A percentile compares a stretch with the other conserved stretches of the same genome.
Conservation (phyloP, 2,113 vertebrate genomes). For the Platysternon megacephalum region DNA sequence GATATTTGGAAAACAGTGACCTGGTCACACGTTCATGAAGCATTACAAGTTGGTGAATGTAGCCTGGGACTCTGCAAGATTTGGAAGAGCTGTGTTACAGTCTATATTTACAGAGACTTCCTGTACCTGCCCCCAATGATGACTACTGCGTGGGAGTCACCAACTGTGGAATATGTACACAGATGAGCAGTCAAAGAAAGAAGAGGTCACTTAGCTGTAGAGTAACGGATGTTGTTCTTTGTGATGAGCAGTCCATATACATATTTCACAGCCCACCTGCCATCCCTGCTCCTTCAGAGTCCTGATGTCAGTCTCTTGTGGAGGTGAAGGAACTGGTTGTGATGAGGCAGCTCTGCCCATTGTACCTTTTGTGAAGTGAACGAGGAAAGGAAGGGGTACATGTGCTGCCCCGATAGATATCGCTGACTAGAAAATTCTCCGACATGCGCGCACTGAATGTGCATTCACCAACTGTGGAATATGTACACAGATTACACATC, state of each 20-base stretch:
- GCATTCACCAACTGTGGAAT: neutral
- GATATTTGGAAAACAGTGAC: neutral
- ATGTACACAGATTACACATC: neutral
- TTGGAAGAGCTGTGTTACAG: neutral
- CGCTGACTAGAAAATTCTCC: neutral
- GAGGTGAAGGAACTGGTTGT: neutral
- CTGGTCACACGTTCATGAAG: neutral
- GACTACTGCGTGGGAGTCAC: neutral
- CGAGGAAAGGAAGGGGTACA: neutral
- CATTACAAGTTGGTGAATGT: neutral
- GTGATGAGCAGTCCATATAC: neutral
- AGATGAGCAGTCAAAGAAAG: too few species aligned
- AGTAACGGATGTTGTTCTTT: neutral
- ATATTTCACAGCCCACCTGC: neutral
- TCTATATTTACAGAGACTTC: neutral
- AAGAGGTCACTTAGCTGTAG: too few species aligned
- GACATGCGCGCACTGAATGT: neutral
- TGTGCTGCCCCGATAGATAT: neutral
- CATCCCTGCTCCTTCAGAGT: neutral
- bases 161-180: neutral
- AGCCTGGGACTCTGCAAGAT: neutral
- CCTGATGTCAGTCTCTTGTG: neutral
- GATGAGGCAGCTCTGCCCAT: neutral
- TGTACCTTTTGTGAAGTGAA: neutral
- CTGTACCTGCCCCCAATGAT: neutral